phyloP scores from a whole-genome alignment of 2,888 invertebrate genomes.

The Agriopis aurantiaria region DNA sequence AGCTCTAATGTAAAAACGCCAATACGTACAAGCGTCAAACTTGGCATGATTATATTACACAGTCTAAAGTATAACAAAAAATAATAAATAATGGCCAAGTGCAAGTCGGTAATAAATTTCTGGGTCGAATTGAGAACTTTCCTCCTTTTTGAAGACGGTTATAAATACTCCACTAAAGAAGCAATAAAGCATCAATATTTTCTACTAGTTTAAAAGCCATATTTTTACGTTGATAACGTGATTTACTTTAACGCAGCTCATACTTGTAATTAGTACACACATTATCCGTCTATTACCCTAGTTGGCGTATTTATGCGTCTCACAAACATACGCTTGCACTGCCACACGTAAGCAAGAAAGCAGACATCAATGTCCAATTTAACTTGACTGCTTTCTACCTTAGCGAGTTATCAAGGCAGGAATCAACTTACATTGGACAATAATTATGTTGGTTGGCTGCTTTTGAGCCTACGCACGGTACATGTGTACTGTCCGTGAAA shows the following conservation, averaged over 20 bases:
- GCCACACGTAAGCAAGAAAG: not conserved
- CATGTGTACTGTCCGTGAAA: slow-evolving; percentile 47
- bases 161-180: too few species aligned
- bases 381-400: not conserved
- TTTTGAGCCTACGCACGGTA: slow-evolving; percentile 11
- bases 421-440: not conserved
- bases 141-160: too few species aligned
- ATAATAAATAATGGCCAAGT: too few species aligned
- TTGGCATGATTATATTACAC: too few species aligned
- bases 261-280: slow-evolving; percentile 23
- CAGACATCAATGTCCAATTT: not conserved
- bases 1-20: too few species aligned
- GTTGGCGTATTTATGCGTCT: slow-evolving; percentile 25
- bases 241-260: slow-evolving; percentile 1
- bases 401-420: not conserved
- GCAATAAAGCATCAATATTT: not conserved
- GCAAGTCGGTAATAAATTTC: too few species aligned
- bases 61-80: too few species aligned
- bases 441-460: not conserved
- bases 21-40: too few species aligned
- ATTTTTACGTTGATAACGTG: not conserved
- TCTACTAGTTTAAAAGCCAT: not conserved
- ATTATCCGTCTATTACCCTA: slow-evolving; percentile 37
- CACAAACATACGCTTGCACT: slow-evolving; percentile 19
- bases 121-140: too few species aligned